Evolutionary conservation across 2,113 vertebrate species (phyloP).

Genomic region (Ursus arctos): DNA sequence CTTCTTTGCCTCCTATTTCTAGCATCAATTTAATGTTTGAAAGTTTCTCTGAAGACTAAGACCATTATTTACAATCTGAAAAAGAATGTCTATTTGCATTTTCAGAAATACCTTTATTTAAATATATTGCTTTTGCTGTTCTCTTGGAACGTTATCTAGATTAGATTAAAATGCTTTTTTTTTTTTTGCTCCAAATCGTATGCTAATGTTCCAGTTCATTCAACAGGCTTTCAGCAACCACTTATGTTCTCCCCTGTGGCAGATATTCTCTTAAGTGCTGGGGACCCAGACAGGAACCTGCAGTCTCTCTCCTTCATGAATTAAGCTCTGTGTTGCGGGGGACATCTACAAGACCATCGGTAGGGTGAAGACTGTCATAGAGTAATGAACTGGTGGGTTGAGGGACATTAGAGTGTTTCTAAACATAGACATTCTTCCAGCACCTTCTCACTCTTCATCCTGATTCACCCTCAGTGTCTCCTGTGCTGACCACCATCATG

Average conservation of each 20-base stretch:
- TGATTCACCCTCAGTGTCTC: background rate
- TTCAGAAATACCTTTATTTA: constrained; percentile 28
- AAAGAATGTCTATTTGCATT: constrained; percentile 39
- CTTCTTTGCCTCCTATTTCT: background rate
- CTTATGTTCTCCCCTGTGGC: background rate
- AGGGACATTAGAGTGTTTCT: background rate
- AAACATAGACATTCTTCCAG: background rate
- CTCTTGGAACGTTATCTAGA: background rate
- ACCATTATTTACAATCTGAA: background rate
- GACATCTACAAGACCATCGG: background rate
- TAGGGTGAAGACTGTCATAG: background rate
- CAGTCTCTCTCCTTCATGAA: background rate
- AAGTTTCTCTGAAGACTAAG: constrained; percentile 9
- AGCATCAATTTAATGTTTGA: constrained; percentile 1
- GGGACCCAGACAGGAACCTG: background rate
- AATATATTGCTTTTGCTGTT: background rate
- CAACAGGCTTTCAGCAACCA: background rate
- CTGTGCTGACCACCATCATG: background rate
- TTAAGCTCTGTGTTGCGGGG: background rate
- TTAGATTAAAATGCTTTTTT: background rate
- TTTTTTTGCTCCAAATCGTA: background rate
- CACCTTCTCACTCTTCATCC: background rate
- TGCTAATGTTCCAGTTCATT: background rate
- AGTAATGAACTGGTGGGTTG: background rate
- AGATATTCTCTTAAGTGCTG: background rate